Base-by-base conservation (phyloP, 2,797 vertebrate genomes). In the Thripadectes ignobilis region DNA sequence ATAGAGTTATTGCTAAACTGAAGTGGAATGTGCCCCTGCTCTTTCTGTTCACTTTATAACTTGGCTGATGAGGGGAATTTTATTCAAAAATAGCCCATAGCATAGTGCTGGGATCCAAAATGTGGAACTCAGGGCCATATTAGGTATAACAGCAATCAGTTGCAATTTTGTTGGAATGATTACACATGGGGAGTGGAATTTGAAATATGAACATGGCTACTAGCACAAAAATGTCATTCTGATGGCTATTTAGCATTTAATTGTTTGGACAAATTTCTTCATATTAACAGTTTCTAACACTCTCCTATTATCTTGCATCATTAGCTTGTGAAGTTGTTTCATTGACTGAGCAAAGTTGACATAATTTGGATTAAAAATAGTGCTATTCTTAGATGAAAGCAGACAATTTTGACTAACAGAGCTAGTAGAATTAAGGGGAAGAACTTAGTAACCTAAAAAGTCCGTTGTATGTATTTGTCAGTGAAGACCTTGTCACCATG, bases 41-140 rank as follows among this genome's bases (percentile, higher is more conserved):
- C 51, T 67, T 85, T 77, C 61, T 87, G 49, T 87, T 30, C 2
- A 12, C 41, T 92, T 94, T 91, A 12, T 61, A 55, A 84, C 51
- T 95, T 95, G 89, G 85, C 93, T 91, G 82, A 69, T 14, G 20
- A 66, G 26, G 20, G 5, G 20, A 14, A 68, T 81, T 88, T 89
- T 91, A 46, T 93, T 87, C 82, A 93, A 87, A 93, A 96, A 92
- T 97, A 95, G 46, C 46, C 79, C 66, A 58, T 68, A 95, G 69
- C 39, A 51, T 45, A 39, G 17, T 76, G 12, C 57, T 6, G 1
- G 51, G 75, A 14, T 91, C 86, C 72, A 85, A 66, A 95, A 88
- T 75, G 38, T 96, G 59, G 9, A 93, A 58, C 20, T 81, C 48
- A 75, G 69, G 92, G 82, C 95, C 91, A 84, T 97, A 96, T 96